Evolutionary conservation across 2,888 invertebrate species (phyloP), one percentile per base, ranked within the genome.

Genomic region (Gibbula magus): DNA sequence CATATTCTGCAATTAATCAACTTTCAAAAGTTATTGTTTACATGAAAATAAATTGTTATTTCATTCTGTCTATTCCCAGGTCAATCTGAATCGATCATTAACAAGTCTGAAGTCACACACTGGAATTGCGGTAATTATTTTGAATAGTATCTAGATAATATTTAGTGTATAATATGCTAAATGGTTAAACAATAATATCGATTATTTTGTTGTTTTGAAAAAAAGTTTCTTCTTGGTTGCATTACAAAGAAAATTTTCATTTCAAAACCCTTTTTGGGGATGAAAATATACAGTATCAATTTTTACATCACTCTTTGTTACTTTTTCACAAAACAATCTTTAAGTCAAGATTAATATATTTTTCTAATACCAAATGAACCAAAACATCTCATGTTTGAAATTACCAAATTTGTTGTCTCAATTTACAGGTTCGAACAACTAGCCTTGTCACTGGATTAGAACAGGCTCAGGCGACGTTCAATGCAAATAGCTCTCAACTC

Each of bases 71-170:
- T 32, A 78, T n/a, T 81, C 81, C 25, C 82, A 86, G 86, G 45
- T 5, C 0, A 77, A 76, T 7, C 75, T 86, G 35, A 77, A 70
- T 22, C 29, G 51, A 20, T 75, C 81, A 25, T 51, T 86, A 20
- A 52, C n/a, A 29, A 53, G 66, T 45, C 67, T 86, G 54, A 66
- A 81, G 53, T 77, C 20, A 16, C 77, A 85, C 10, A 79, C 76
- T 8, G 75, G 82, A 16, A 35, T 83, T 32, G 39, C 82, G 76
- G 86, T 84, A 80, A 77, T 82, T 79, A 54, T 67, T 25, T 56
- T 13, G 54, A 0, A 0, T 7, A n/a, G 0, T 18, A 29, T 25
- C 22, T 75, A n/a, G n/a, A n/a, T n/a, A n/a, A n/a, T n/a, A n/a
- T n/a, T n/a, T n/a, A n/a, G n/a, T n/a, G 7, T 75, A 52, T 75